Conservation (phyloP, 2,113 vertebrate species). For the Aspidoscelis tigris region DNA sequence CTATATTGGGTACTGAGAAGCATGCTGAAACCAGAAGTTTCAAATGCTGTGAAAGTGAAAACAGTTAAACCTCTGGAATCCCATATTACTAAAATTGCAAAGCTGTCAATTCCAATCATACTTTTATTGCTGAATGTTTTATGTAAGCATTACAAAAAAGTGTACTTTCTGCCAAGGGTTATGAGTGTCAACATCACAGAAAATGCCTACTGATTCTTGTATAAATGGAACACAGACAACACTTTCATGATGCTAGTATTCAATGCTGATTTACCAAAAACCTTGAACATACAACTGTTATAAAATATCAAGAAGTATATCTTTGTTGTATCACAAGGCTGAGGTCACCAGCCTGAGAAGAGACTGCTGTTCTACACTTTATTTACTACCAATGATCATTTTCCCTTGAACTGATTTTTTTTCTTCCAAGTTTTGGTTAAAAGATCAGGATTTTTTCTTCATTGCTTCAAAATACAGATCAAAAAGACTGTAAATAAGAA, state of each 20-base stretch:
- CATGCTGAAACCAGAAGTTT: background rate
- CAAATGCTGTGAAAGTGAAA: background rate
- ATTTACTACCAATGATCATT: conserved; percentile 38
- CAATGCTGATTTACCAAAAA: background rate
- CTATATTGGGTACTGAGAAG: background rate
- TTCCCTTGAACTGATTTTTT: conserved; percentile 16
- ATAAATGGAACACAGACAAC: conserved; percentile 23
- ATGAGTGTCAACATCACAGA: conserved; percentile 1
- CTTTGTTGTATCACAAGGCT: background rate
- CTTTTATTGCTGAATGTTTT: background rate
- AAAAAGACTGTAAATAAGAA: conserved; percentile 34
- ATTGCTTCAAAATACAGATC: background rate
- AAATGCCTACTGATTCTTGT: background rate
- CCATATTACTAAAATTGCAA: background rate
- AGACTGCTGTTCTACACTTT: rapidly evolving
- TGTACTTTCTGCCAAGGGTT: background rate
- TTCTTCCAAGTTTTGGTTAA: background rate
- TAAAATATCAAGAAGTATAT: conserved; percentile 36
- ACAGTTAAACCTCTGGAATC: background rate
- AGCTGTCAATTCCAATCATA: background rate
- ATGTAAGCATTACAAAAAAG: conserved; percentile 4
- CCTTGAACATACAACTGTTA: background rate
- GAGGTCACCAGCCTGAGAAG: background rate
- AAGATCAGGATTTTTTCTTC: conserved; percentile 32
- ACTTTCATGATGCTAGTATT: rapidly evolving